phyloP scores from a whole-genome alignment of 2,113 vertebrate genomes.

The Pterophyllum scalare region DNA sequence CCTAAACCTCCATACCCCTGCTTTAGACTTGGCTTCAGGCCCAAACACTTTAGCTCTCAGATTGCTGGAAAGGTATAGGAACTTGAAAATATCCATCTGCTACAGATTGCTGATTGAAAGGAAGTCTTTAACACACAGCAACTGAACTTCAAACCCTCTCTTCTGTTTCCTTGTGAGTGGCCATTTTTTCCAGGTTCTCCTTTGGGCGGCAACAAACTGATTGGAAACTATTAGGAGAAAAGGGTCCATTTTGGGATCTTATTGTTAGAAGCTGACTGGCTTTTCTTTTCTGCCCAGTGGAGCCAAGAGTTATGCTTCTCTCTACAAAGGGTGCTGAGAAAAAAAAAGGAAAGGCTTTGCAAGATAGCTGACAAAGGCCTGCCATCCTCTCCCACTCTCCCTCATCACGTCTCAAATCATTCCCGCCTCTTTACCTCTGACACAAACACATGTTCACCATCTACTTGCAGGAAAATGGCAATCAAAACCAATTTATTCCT shows the following conservation, averaged over 20 bases:
- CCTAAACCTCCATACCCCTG: not conserved
- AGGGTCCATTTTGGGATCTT: conserved; percentile 35
- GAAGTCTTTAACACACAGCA: conserved; percentile 39
- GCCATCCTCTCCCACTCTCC: not conserved
- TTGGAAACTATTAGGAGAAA: conserved; percentile 47
- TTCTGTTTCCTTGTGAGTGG: conserved; percentile 41
- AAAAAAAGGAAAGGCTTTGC: conserved; percentile 8
- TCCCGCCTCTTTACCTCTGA: conserved; percentile 50
- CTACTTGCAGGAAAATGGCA: conserved; percentile 44
- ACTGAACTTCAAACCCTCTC: conserved; percentile 40
- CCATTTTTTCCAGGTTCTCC: not conserved
- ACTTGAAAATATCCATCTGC: conserved; percentile 49
- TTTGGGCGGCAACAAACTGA: conserved; percentile 33
- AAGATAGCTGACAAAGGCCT: conserved; percentile 24
- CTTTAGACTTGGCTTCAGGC: conserved; percentile 4
- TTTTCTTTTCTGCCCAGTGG: conserved; percentile 20
- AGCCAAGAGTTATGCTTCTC: conserved; percentile 16
- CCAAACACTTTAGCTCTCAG: conserved; percentile 7
- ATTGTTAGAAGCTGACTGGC: conserved; percentile 26
- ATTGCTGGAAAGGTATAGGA: conserved; percentile 13
- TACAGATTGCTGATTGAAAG: conserved; percentile 45
- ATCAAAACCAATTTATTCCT: conserved; percentile 44
- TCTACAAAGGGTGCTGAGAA: conserved; percentile 26
- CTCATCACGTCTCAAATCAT: conserved; percentile 14
- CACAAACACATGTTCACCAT: conserved; percentile 52